Evolutionary conservation across 2,113 vertebrate species (phyloP).

Genomic region (Chaenogobius annularis): DNA sequence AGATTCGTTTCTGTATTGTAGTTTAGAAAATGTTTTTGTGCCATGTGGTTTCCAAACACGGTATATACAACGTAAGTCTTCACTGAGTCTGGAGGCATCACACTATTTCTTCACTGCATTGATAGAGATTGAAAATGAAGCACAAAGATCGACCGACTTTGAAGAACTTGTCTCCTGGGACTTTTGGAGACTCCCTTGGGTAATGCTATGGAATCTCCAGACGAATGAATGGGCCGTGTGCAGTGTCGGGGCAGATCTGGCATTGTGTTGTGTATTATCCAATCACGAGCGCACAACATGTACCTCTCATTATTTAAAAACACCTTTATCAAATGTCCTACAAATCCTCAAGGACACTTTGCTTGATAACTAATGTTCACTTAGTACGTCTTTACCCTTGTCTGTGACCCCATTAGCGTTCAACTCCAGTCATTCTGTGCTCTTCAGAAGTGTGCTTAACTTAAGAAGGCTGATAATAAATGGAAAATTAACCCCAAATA

Average conservation of each 20-base stretch:
- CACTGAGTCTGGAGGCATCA: slow-evolving; percentile 5
- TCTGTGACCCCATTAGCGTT: slow-evolving; percentile 14
- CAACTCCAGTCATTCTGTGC: slow-evolving; percentile 5
- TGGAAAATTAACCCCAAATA: not conserved
- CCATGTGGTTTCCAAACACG: not conserved
- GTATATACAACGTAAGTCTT: slow-evolving; percentile 7
- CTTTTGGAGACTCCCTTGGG: not conserved
- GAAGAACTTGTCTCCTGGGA: not conserved
- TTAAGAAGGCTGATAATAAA: slow-evolving; percentile 11
- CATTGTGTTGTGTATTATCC: slow-evolving; percentile 26
- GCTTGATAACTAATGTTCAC: slow-evolving; percentile 10
- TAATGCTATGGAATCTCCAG: not conserved
- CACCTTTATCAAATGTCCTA: slow-evolving; percentile 3
- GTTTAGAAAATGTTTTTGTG: not conserved
- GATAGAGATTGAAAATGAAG: slow-evolving; percentile 31
- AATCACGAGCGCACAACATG: not conserved
- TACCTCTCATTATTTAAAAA: slow-evolving; percentile 12
- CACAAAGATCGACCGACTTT: not conserved
- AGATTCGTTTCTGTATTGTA: not conserved
- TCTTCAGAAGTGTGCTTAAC: slow-evolving; percentile 34
- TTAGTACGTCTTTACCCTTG: slow-evolving; percentile 6
- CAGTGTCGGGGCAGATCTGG: slow-evolving; percentile 15
- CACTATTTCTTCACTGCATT: slow-evolving; percentile 10
- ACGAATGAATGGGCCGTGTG: slow-evolving; percentile 13
- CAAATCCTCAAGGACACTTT: slow-evolving; percentile 1